These are phyloP conservation scores for Osmerus eperlanus DNA, from an alignment of 2,113 vertebrate species.

Conservation along the genomic window DNA sequence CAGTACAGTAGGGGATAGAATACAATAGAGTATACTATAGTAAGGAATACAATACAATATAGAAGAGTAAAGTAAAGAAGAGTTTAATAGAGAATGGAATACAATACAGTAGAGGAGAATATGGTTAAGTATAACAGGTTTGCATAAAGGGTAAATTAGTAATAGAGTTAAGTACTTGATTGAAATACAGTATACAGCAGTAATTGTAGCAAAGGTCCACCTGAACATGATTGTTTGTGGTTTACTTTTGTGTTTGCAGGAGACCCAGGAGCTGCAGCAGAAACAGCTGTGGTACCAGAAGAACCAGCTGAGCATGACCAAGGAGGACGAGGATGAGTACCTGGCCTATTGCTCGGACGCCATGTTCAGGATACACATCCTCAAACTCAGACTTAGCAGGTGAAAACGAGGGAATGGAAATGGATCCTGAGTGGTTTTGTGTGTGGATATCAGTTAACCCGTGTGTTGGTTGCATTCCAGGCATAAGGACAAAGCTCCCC, in stretches of 20 bases:
- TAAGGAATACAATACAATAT: no score
- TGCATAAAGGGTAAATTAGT: no score
- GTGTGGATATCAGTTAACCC: no score
- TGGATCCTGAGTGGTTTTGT: no score
- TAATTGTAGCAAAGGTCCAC: background rate
- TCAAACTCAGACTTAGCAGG: conserved; percentile 70
- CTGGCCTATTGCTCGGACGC: conserved; percentile 64
- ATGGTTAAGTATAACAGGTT: no score
- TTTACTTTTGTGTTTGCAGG: conserved; percentile 52
- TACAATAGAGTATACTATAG: background rate
- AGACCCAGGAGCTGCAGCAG: conserved; percentile 70
- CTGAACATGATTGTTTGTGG: background rate
- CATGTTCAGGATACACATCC: conserved; percentile 66
- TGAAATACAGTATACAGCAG: no score
- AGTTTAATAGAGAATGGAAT: no score
- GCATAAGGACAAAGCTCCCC: conserved; percentile 61
- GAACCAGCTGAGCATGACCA: conserved; percentile 61
- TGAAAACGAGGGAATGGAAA: conserved; percentile 23
- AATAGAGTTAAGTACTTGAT: no score
- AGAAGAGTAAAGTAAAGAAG: no score
- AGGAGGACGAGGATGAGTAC: conserved; percentile 65
- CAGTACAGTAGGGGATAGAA: background rate
- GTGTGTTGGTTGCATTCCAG: conserved; percentile 38
- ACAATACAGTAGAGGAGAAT: no score
- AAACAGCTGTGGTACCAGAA: conserved; percentile 75